These are phyloP conservation scores for Gila orcuttii DNA, from an alignment of 2,113 vertebrate species.

Conservation along the genomic window DNA sequence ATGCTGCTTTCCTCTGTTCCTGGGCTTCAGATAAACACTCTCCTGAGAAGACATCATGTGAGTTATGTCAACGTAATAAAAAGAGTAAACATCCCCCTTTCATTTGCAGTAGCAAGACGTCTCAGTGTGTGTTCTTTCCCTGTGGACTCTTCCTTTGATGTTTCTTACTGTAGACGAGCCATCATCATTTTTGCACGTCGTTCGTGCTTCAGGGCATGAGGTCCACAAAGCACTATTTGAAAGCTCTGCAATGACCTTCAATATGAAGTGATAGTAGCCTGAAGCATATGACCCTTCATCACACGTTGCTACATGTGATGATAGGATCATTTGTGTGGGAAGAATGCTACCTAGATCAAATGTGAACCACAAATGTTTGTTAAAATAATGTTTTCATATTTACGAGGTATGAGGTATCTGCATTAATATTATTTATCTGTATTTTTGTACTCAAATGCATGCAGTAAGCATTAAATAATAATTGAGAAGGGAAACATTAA, in stretches of 20 bases:
- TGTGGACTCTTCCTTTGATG: constrained; percentile 19
- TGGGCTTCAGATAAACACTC: not conserved
- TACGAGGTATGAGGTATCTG: not conserved
- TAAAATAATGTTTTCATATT: not conserved
- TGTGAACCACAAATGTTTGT: not conserved
- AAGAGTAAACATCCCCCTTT: not conserved
- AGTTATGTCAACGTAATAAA: constrained; percentile 21
- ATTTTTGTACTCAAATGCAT: not conserved
- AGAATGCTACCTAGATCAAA: not conserved
- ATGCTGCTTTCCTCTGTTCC: not conserved
- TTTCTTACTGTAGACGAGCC: not conserved
- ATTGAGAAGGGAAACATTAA: not conserved
- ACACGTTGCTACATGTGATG: not conserved
- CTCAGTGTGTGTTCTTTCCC: not conserved
- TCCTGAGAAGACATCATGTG: constrained; percentile 27
- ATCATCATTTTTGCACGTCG: not conserved
- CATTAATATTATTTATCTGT: not conserved
- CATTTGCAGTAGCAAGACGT: not conserved
- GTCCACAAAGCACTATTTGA: constrained; percentile 35
- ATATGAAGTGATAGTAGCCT: constrained; percentile 1
- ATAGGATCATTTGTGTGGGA: not conserved
- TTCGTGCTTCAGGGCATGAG: not conserved
- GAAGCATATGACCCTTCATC: constrained; percentile 16
- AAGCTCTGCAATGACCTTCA: constrained; percentile 6
- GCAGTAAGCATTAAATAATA: not conserved